phyloP scores from a whole-genome alignment of 2,113 vertebrate species.

The Mustelus asterias region DNA sequence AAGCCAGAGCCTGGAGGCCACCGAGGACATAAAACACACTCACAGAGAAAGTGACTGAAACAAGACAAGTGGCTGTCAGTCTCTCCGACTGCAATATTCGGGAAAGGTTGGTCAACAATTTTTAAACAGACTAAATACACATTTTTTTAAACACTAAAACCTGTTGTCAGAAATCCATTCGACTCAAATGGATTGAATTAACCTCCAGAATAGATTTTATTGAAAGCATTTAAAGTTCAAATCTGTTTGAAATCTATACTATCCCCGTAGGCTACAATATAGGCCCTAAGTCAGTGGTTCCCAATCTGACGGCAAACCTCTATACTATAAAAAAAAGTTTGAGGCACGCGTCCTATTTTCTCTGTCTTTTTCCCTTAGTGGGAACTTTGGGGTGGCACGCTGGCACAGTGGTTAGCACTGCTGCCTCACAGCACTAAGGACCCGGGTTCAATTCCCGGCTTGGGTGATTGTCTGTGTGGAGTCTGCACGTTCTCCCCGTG shows the following conservation, averaged over 20 bases:
- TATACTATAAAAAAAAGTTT: no score
- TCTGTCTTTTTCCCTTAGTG: no score
- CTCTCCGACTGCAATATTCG: neutral
- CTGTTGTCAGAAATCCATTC: constrained; percentile 1
- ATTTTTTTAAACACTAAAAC: neutral
- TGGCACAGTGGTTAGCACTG: no score
- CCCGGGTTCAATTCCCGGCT: no score
- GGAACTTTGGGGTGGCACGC: no score
- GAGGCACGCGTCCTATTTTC: no score
- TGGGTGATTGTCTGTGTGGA: no score
- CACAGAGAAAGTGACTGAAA: constrained; percentile 4
- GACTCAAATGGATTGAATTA: neutral
- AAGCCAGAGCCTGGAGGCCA: neutral
- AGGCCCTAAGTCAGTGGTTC: neutral
- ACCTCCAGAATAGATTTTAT: neutral
- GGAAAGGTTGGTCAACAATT: neutral
- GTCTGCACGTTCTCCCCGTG: no score
- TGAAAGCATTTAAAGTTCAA: neutral
- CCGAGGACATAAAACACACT: neutral
- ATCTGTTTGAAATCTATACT: neutral
- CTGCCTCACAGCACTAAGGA: no score
- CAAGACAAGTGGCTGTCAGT: neutral
- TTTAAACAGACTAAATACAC: neutral
- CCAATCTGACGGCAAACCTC: no score
- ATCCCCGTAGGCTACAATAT: neutral